Conservation (phyloP, 2,797 vertebrate species). For the Acanthornis magna region DNA sequence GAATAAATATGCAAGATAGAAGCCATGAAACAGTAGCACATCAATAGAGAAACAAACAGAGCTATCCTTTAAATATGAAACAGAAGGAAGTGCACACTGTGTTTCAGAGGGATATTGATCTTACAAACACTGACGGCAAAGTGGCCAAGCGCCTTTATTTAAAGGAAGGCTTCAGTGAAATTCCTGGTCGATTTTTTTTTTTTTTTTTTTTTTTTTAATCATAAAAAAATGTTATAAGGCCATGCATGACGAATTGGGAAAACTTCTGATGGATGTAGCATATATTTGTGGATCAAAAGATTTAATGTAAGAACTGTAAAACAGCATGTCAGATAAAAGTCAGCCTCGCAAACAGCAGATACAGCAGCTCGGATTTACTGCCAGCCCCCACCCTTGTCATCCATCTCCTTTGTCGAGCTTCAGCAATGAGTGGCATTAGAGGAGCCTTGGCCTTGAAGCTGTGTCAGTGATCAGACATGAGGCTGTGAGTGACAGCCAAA, state of each 20-base stretch:
- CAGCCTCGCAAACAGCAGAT: background rate
- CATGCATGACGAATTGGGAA: background rate
- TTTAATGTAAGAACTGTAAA: conserved; percentile 22
- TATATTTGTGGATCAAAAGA: conserved; percentile 14
- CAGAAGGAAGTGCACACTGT: background rate
- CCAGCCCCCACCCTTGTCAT: background rate
- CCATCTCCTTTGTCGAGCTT: background rate
- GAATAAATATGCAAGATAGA: background rate
- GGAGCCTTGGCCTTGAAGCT: conserved; percentile 1
- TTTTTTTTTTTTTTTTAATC: background rate
- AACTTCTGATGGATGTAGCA: conserved; percentile 32
- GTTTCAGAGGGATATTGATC: conserved; percentile 40
- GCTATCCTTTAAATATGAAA: conserved; percentile 6
- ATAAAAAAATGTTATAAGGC: background rate
- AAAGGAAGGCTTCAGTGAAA: conserved; percentile 4
- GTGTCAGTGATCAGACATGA: background rate
- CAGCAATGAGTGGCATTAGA: background rate
- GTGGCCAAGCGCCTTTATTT: background rate
- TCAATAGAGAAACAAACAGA: conserved; percentile 14
- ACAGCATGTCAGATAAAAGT: background rate
- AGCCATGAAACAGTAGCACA: background rate
- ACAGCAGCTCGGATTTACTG: background rate
- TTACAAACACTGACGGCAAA: background rate
- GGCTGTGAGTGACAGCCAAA: background rate
- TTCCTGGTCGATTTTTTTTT: background rate